A percentile compares a stretch with the other conserved stretches of the same genome.
phyloP scores from a whole-genome alignment of 2,888 invertebrate genomes.

The Drosophila siamana region DNA sequence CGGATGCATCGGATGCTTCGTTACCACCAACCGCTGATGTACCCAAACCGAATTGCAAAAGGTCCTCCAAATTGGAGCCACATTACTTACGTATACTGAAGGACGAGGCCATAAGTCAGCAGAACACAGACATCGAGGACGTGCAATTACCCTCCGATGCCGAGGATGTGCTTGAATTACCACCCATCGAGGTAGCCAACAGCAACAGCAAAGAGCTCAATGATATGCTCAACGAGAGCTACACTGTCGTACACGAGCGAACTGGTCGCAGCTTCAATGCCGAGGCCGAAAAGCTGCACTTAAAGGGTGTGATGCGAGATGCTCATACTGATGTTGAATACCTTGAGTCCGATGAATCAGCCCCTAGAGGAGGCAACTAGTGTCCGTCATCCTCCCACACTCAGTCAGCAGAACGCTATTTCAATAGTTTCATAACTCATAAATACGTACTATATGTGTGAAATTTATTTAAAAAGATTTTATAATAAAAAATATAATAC shows the following conservation, averaged over 20 bases:
- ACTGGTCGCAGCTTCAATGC: conserved; percentile 85
- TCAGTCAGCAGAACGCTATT: conserved; percentile 24
- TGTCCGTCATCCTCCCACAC: conserved; percentile 25
- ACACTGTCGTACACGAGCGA: conserved; percentile 85
- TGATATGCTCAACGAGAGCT: conserved; percentile 85
- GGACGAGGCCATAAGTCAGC: conserved; percentile 58
- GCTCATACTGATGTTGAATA: conserved; percentile 87
- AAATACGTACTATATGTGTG: conserved; percentile 31
- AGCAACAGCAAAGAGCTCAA: conserved; percentile 81
- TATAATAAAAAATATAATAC: not conserved
- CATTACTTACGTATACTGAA: conserved; percentile 53
- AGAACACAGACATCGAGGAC: conserved; percentile 86
- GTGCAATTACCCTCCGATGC: conserved; percentile 85
- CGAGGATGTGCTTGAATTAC: conserved; percentile 85
- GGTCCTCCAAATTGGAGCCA: conserved; percentile 49
- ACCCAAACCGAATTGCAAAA: conserved; percentile 37
- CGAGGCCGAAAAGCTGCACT: conserved; percentile 86
- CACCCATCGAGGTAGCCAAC: conserved; percentile 49
- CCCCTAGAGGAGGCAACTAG: conserved; percentile 78
- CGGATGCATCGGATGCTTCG: conserved; percentile 64
- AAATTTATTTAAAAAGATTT: conserved; percentile 30
- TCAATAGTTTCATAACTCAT: conserved; percentile 51
- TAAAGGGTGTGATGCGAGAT: conserved; percentile 86
- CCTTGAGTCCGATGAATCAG: conserved; percentile 84
- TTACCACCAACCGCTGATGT: conserved; percentile 39